Percentiles rank a stretch among this genome's conserved stretches.
Conservation (phyloP, 53 echinoderm and acorn worm species). For the Crossaster papposus region DNA sequence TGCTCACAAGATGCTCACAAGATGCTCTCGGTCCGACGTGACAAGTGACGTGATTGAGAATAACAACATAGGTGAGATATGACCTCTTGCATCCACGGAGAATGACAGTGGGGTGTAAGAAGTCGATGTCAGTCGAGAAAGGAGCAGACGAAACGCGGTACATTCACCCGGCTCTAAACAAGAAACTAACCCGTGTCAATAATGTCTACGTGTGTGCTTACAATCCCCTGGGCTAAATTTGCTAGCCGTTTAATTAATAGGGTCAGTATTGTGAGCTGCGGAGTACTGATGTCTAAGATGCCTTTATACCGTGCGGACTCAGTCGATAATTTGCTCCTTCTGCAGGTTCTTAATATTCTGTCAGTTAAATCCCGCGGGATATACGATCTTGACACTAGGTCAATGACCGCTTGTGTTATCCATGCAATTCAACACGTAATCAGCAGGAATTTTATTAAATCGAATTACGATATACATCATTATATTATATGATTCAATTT, state of each 20-base stretch:
- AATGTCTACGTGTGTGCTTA: constrained; percentile 23
- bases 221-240: background rate
- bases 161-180: background rate
- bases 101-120: background rate
- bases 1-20: background rate
- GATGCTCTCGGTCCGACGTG: constrained; percentile 25
- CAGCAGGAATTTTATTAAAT: background rate
- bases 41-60: constrained; percentile 50
- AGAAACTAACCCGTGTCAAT: background rate
- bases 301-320: background rate
- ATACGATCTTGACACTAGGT: background rate
- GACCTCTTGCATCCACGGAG: background rate
- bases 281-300: background rate
- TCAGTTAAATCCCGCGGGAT: background rate
- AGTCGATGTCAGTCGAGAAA: background rate
- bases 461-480: background rate
- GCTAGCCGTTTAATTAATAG: constrained; percentile 13
- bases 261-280: constrained; percentile 20
- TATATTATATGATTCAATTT: background rate
- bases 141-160: constrained; percentile 6
- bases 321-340: background rate
- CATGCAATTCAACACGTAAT: background rate
- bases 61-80: background rate
- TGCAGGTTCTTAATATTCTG: background rate
- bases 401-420: background rate